Base-by-base conservation (phyloP, 2,797 vertebrate genomes). In the Anas capensis region DNA sequence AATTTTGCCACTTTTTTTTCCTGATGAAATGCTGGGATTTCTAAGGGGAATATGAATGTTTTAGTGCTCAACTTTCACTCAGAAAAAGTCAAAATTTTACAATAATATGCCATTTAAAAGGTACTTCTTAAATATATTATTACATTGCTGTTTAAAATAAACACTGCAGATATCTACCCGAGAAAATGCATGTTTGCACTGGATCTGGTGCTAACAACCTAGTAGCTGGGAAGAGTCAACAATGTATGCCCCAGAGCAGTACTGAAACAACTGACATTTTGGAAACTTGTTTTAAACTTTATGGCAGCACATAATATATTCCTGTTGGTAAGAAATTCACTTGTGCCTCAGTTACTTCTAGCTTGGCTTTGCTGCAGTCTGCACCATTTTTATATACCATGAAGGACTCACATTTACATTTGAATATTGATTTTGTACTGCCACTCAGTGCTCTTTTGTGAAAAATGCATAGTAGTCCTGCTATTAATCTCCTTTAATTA, bases 401-500 rank as follows among this genome's bases (percentile, higher is more conserved):
- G 78, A 92, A 86, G 65, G 82, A 68, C 85, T 96, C 13, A 5
- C 78, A 85, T 96, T 94, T 96, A 84, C 96, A 93, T 94, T 85
- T 69, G 62, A 93, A 68, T 96, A 95, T 96, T 95, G 93, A 95
- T 96, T 96, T 88, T 76, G 73, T 78, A 79, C 82, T 92, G 80
- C 92, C 93, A 84, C 93, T 96, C 38, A 38, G 75, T 94, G 88
- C 88, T 91, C 75, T 93, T 94, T 62, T 44, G 21, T 56, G 78
- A 92, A 77, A 95, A 97, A 95, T 92, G 75, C 88, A 61, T 90
- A 73, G 93, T 46, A 49, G 24, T 72, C 71, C 46, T 72, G 49
- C 86, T 95, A 87, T 97, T 97, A 97, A 97, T 96, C 80, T 96
- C 90, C 91, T 91, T 96, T 96, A 97, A 97, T 97, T 97, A 97